phyloP scores from a whole-genome alignment of 2,113 vertebrate genomes.

The Leuciscus idus region DNA sequence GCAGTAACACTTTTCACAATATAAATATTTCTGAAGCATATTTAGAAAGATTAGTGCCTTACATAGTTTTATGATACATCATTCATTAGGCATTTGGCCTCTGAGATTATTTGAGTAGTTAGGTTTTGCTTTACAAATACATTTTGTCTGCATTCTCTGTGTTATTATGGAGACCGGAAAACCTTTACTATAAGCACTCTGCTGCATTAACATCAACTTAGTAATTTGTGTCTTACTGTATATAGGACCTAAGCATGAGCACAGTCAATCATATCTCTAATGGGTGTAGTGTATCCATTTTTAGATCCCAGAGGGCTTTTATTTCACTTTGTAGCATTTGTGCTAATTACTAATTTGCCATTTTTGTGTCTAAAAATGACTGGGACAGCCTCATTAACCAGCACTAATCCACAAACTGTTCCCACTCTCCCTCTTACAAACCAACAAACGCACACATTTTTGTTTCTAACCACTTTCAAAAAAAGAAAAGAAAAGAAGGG shows the following conservation, averaged over 20 bases:
- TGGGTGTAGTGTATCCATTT: not conserved
- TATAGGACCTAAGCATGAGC: not conserved
- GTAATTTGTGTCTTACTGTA: not conserved
- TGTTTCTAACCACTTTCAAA: not conserved
- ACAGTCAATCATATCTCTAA: not conserved
- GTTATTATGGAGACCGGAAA: not conserved
- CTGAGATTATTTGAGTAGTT: not conserved
- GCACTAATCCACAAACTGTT: constrained; percentile 18
- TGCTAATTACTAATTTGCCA: not conserved
- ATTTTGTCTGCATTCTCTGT: not conserved
- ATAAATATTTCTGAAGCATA: not conserved
- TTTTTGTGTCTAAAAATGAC: constrained; percentile 7
- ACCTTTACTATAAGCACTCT: not conserved
- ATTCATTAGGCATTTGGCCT: not conserved
- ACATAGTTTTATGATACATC: constrained; percentile 21
- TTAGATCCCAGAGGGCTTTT: not conserved
- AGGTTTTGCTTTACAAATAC: not conserved
- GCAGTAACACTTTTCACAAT: constrained; percentile 6
- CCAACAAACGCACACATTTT: constrained; percentile 26
- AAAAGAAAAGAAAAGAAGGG: not conserved
- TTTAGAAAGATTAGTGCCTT: constrained; percentile 7
- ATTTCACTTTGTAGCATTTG: not conserved
- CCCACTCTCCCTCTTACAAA: not conserved
- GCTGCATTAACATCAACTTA: not conserved
- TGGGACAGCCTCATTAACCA: constrained; percentile 22